phyloP scores from a whole-genome alignment of 2,113 vertebrate genomes.

The Pomatostomus ruficeps region DNA sequence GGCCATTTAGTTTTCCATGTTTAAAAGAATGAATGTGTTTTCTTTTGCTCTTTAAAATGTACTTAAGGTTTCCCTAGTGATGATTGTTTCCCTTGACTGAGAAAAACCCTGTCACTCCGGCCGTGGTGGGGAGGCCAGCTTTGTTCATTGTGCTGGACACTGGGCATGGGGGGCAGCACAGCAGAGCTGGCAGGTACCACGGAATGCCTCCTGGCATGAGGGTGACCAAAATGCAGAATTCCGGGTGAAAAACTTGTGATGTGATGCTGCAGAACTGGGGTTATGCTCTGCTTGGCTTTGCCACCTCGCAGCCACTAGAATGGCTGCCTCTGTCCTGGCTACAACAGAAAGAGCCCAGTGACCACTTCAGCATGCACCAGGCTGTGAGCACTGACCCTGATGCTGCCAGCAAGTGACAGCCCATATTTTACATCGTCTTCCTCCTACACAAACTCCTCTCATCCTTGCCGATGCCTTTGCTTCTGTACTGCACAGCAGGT shows the following conservation, averaged over 20 bases:
- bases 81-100: constrained; percentile 27
- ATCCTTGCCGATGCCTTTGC: fast-evolving
- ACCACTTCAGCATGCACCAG: fast-evolving
- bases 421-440: background rate
- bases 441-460: background rate
- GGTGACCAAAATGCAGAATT: background rate
- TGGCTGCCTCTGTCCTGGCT: background rate
- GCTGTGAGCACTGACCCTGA: background rate
- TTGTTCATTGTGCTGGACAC: constrained; percentile 38
- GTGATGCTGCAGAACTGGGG: background rate
- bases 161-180: background rate
- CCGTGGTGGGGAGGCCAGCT: background rate
- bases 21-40: constrained; percentile 52
- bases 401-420: background rate
- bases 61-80: constrained; percentile 69
- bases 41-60: constrained; percentile 46
- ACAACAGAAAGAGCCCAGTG: background rate
- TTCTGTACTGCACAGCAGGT: background rate
- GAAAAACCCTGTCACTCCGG: constrained; percentile 20
- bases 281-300: background rate
- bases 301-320: background rate
- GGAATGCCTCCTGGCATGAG: background rate
- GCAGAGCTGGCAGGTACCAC: constrained; percentile 43
- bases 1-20: constrained; percentile 59
- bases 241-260: fast-evolving